phyloP scores from a whole-genome alignment of 1,140 invertebrate genomes.

The Lanistes nyassanus region DNA sequence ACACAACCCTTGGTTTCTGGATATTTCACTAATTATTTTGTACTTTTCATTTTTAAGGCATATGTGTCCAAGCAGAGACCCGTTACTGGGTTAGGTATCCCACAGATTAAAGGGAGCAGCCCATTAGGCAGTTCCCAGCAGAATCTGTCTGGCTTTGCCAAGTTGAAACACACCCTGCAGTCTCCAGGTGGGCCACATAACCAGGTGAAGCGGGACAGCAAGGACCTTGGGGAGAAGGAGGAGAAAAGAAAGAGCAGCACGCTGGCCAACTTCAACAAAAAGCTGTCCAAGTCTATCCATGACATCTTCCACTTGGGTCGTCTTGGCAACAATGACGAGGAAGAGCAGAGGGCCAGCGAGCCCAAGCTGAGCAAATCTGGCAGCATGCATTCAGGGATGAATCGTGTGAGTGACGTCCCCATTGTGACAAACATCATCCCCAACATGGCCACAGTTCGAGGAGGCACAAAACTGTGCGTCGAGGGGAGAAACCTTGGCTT shows the following conservation, averaged over 20 bases:
- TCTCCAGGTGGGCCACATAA: constrained; percentile 16
- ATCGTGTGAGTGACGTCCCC: constrained; percentile 44
- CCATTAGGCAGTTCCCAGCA: neutral
- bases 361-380: constrained; percentile 33
- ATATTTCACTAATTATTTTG: neutral
- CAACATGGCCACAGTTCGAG: constrained; percentile 48
- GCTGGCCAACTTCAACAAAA: constrained; percentile 57
- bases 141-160: constrained; percentile 44
- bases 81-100: constrained; percentile 26
- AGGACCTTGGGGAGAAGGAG: constrained; percentile 33
- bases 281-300: constrained; percentile 58
- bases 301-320: constrained; percentile 48
- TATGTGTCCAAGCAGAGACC: constrained; percentile 55
- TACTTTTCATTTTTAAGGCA: constrained; percentile 43
- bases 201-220: constrained; percentile 34
- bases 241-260: constrained; percentile 37
- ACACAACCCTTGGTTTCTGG: neutral
- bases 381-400: constrained; percentile 46
- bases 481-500: constrained; percentile 57
- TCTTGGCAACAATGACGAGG: constrained; percentile 41
- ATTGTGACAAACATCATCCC: constrained; percentile 55
- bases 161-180: constrained; percentile 40
- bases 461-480: constrained; percentile 54
- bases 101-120: constrained; percentile 33
- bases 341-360: constrained; percentile 35